Evolutionary conservation across 2,113 vertebrate genomes (phyloP).

Genomic region (Perca fluviatilis): DNA sequence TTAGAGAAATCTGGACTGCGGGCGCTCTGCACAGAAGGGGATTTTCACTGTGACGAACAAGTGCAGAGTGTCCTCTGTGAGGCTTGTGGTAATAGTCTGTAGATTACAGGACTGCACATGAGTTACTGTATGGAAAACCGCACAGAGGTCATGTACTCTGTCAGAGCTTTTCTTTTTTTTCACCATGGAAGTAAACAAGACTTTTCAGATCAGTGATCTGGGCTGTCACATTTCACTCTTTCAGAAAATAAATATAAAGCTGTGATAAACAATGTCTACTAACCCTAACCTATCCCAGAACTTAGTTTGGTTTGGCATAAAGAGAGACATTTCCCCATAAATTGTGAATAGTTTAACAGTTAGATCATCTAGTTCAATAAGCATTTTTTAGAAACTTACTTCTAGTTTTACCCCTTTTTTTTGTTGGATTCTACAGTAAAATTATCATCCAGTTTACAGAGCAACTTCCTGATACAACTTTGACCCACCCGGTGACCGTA

Average conservation of each 20-base stretch:
- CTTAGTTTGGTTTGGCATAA: background rate
- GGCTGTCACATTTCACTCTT: background rate
- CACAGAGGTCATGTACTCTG: constrained; percentile 25
- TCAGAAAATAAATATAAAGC: background rate
- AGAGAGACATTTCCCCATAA: too few species aligned
- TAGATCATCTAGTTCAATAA: background rate
- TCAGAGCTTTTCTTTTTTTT: background rate
- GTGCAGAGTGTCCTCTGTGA: constrained; percentile 9
- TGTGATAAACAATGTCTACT: background rate
- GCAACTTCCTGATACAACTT: background rate
- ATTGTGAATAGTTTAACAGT: background rate
- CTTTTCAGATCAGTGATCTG: background rate
- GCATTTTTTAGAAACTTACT: background rate
- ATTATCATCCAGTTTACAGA: too few species aligned
- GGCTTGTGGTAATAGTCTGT: constrained; percentile 33
- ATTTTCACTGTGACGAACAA: constrained; percentile 31
- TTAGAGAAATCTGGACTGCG: constrained; percentile 20
- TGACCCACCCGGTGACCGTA: background rate
- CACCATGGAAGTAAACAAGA: background rate
- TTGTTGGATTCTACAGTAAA: too few species aligned
- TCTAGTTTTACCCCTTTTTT: too few species aligned
- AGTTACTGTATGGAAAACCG: constrained; percentile 8
- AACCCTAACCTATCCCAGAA: background rate
- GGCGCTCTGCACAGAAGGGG: constrained; percentile 39
- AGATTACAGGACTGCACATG: constrained; percentile 34